A percentile compares a stretch with the other conserved stretches of the same genome.
phyloP scores from a whole-genome alignment of 2,113 vertebrate genomes.

The Pterocles orientalis region DNA sequence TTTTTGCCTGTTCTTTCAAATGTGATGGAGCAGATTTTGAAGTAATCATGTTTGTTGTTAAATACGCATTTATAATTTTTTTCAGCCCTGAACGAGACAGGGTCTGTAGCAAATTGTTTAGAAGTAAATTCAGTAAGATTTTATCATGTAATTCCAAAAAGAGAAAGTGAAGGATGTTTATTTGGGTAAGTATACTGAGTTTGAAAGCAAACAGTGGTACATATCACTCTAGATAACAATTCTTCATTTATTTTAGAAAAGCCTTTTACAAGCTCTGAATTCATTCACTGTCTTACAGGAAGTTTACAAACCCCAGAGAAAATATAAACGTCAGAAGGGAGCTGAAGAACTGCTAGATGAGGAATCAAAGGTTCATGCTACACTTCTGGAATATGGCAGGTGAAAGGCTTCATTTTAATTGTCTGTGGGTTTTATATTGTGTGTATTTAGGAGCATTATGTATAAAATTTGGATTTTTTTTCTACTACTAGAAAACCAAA shows the following conservation, averaged over 20 bases:
- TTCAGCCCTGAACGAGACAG: not conserved
- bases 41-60: not conserved
- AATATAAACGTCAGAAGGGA: conserved; percentile 86
- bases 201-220: not conserved
- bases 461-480: not conserved
- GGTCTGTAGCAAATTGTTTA: not conserved
- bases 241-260: not conserved
- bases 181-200: not conserved
- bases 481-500: not conserved
- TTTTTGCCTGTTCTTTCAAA: not conserved
- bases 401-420: conserved; percentile 50
- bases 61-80: not conserved
- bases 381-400: conserved; percentile 95
- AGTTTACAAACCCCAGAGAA: conserved; percentile 92
- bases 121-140: not conserved
- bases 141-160: not conserved
- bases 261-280: not conserved
- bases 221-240: not conserved
- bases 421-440: not conserved
- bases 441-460: not conserved
- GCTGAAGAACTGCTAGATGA: conserved; percentile 89
- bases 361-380: conserved; percentile 93
- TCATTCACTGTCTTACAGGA: conserved; percentile 75
- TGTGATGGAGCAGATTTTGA: not conserved
- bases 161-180: not conserved